Percentiles rank a stretch among this genome's conserved stretches.
phyloP scores from a whole-genome alignment of 1,140 invertebrate species.

The Drosophila sucinea region DNA sequence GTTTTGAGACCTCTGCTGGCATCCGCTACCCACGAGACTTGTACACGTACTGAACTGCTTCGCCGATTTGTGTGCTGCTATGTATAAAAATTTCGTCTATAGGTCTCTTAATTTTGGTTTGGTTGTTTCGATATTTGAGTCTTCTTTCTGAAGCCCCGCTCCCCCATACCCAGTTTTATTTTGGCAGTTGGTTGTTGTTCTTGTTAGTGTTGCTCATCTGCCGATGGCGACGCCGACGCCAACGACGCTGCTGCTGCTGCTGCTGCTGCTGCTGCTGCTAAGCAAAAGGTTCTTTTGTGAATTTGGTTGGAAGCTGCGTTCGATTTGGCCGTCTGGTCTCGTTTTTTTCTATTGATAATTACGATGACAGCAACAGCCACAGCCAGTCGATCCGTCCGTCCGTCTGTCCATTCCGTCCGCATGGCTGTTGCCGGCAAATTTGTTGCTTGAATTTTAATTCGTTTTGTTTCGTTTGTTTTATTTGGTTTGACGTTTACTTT shows the following conservation, averaged over 20 bases:
- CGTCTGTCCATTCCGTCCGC: not conserved
- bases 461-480: constrained; percentile 26
- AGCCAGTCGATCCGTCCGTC: constrained; percentile 15
- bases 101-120: constrained; percentile 47
- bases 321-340: constrained; percentile 52
- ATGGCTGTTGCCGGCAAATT: constrained; percentile 50
- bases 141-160: not conserved
- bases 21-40: constrained; percentile 83
- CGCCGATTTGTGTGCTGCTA: constrained; percentile 67
- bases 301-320: constrained; percentile 50
- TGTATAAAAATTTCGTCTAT: constrained; percentile 79
- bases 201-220: constrained; percentile 45
- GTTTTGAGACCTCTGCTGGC: constrained; percentile 68
- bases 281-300: constrained; percentile 64
- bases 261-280: constrained; percentile 38
- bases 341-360: constrained; percentile 64
- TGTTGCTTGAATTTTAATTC: constrained; percentile 66
- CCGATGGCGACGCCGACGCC: constrained; percentile 14
- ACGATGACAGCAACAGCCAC: constrained; percentile 44
- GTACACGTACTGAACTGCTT: constrained; percentile 82
- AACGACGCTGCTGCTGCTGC: constrained; percentile 30
- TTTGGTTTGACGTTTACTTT: constrained; percentile 43
- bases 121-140: constrained; percentile 35
- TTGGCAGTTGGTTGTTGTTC: constrained; percentile 25
- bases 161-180: not conserved